Evolutionary conservation across 2,113 vertebrate species (phyloP).

Genomic region (Vicugna pacos): DNA sequence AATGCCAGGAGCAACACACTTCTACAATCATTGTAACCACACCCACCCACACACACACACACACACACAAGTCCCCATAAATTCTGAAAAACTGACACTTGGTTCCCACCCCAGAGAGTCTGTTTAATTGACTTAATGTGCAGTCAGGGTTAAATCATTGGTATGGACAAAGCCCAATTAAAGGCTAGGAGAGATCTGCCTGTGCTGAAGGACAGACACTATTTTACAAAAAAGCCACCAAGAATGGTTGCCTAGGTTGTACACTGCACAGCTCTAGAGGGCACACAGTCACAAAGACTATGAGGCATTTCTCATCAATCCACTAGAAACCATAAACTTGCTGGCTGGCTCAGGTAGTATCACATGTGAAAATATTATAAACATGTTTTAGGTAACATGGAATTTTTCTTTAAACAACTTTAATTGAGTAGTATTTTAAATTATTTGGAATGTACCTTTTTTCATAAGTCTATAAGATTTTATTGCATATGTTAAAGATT

Average conservation of each 20-base stretch:
- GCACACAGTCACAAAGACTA: not conserved
- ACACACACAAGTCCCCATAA: not conserved
- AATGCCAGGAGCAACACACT: not conserved
- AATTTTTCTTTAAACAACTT: constrained; percentile 36
- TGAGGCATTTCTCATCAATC: not conserved
- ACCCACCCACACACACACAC: not conserved
- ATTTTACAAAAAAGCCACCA: not conserved
- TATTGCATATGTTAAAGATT: constrained; percentile 29
- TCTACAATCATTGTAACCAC: not conserved
- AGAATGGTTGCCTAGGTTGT: not conserved
- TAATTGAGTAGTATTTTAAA: constrained; percentile 23
- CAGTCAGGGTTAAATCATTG: not conserved
- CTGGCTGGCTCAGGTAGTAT: not conserved
- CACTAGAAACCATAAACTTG: not conserved
- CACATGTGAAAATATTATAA: not conserved
- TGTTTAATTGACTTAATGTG: not conserved
- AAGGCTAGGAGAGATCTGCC: not conserved
- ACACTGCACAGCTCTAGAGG: not conserved
- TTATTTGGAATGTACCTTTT: not conserved
- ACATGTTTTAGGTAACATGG: not conserved
- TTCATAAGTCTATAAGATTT: not conserved
- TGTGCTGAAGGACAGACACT: not conserved
- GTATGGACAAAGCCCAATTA: not conserved
- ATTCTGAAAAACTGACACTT: not conserved
- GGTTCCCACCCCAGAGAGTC: not conserved